phyloP scores from a whole-genome alignment of 2,888 invertebrate species.

The Erebia epiphron region DNA sequence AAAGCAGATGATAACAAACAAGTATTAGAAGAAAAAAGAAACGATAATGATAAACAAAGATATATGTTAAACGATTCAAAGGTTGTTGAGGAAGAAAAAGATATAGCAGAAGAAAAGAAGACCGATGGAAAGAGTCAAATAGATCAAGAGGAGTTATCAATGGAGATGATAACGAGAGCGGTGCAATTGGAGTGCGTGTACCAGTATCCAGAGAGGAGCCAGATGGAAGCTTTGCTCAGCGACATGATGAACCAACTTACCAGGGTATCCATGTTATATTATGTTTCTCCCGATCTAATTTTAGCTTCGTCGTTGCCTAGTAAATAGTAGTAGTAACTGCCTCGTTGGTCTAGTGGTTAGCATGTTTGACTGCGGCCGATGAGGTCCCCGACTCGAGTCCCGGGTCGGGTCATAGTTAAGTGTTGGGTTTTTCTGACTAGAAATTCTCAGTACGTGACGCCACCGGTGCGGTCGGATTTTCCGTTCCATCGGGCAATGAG shows the following conservation, averaged over 20 bases:
- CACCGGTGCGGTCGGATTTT: no score
- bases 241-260: constrained; percentile 5
- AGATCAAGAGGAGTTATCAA: background rate
- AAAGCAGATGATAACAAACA: background rate
- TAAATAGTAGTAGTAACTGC: background rate
- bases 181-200: background rate
- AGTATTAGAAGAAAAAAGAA: background rate
- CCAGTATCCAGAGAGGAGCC: background rate
- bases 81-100: background rate
- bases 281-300: no score
- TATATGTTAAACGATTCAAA: background rate
- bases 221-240: background rate
- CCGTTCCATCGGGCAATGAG: no score
- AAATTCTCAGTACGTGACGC: background rate
- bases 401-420: no score
- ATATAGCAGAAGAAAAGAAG: background rate
- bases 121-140: background rate
- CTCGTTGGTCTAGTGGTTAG: no score
- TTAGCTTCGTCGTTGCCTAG: background rate
- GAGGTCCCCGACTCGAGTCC: no score
- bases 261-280: background rate
- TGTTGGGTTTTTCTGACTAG: background rate
- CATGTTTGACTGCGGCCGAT: no score
- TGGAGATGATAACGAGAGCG: background rate
- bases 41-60: no score